These are phyloP conservation scores for Leucopsar rothschildi DNA, from an alignment of 2,113 vertebrate species.

Conservation along the genomic window DNA sequence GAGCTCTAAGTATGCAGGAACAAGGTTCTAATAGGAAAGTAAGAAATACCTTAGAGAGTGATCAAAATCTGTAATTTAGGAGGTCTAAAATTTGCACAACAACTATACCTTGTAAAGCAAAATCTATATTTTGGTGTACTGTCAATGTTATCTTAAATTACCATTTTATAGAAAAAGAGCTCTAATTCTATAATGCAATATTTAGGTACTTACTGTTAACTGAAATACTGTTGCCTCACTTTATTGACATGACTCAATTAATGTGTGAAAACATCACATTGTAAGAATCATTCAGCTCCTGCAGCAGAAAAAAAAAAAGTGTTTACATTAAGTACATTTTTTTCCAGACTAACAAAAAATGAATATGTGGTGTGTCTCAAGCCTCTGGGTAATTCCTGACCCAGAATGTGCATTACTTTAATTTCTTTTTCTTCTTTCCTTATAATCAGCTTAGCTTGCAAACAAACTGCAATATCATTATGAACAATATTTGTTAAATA, in stretches of 20 bases:
- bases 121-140: not conserved
- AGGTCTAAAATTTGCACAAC: not conserved
- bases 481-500: not conserved
- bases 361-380: not conserved
- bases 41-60: not conserved
- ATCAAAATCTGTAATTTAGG: not conserved
- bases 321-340: not conserved
- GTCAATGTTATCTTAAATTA: not conserved
- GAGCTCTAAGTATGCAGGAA: not conserved
- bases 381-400: not conserved
- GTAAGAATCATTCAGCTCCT: not conserved
- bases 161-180: not conserved
- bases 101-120: not conserved
- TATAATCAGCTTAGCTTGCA: not conserved
- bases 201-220: not conserved
- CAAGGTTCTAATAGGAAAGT: not conserved
- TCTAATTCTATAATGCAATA: not conserved
- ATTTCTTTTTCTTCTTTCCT: not conserved
- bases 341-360: not conserved
- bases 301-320: not conserved
- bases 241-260: not conserved
- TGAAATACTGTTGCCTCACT: not conserved
- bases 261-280: not conserved
- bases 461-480: not conserved
- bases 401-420: not conserved